These are phyloP conservation scores for Etheostoma cragini DNA, from an alignment of 2,113 vertebrate species.

Conservation along the genomic window DNA sequence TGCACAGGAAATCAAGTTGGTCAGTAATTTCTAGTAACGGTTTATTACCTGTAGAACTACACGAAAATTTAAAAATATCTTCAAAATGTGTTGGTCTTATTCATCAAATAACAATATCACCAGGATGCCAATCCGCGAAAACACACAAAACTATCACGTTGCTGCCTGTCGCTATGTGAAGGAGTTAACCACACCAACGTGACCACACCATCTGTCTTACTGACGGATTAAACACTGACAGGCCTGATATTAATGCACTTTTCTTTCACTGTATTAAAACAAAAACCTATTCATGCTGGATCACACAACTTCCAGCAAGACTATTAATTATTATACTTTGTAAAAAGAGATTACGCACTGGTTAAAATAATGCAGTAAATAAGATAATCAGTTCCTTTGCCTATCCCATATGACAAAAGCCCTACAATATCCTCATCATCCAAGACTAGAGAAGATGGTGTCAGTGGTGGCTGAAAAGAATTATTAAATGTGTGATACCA, in stretches of 20 bases:
- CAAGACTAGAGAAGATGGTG: not conserved
- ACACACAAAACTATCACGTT: not conserved
- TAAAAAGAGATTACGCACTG: too few relatives aligned
- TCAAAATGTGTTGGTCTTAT: not conserved
- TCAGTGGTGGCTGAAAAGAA: not conserved
- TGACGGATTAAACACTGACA: constrained; percentile 17
- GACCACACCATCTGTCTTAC: not conserved
- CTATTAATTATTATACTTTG: not conserved
- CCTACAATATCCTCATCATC: too few relatives aligned
- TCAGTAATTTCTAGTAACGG: not conserved
- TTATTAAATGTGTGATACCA: constrained; percentile 5
- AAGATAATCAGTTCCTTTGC: too few relatives aligned
- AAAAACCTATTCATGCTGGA: constrained; percentile 24
- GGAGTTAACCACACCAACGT: not conserved
- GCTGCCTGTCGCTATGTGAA: not conserved
- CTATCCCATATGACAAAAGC: too few relatives aligned
- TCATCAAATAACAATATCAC: not conserved
- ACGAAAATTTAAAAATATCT: not conserved
- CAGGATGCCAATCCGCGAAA: not conserved
- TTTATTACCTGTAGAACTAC: not conserved
- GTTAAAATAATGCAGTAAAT: too few relatives aligned
- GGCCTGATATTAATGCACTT: not conserved
- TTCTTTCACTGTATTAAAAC: constrained; percentile 9
- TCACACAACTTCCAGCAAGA: constrained; percentile 40
- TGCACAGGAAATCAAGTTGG: not conserved